Evolutionary conservation across 2,113 vertebrate species (phyloP), one percentile per base, ranked within the genome.

Genomic region (Zosterops hypoxanthus): DNA sequence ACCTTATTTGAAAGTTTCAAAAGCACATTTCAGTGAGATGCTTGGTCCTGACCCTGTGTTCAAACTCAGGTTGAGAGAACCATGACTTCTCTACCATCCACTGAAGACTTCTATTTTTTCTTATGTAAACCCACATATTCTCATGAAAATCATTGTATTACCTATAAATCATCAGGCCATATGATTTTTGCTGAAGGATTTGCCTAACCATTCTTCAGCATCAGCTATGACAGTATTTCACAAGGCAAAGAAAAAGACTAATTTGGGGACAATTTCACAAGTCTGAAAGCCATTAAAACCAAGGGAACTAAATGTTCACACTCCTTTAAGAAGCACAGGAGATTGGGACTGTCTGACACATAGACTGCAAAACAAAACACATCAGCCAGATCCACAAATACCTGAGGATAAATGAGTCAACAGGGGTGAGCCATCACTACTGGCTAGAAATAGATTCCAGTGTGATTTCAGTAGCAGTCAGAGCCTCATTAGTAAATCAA

Each of bases 101-200:
- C 41, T 49, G 14, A 46, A 81, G 28, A 29, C 4, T 81, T 65
- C 33, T 23, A 20, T 72, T 63, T 76, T 6, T 49, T 84, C 39
- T 65, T 44, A 33, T 0, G 1, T 34, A 78, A 73, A 60, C 3
- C 14, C 39, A 20, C 1, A 0, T 16, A 20, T 18, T 65, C 73
- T 73, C 33, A 81, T 31, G 11, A 61, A 75, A 73, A 82, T n/a
- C 3, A 19, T 29, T 24, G 5, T 14, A 69, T 34, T 41, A 31
- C 14, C 31, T 26, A 2, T 19, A 21, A 29, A 44, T 87, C 21
- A 24, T 60, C 44, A 31, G 46, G 50, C 14, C 14, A 29, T 44
- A 1, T 3, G 22, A 33, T 36, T 29, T 81, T 53, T 77, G 26
- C 44, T 73, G 68, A 68, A 73, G 29, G 17, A 15, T n/a, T 69